Conservation (phyloP, 2,797 vertebrate genomes). For the Morelia viridis region DNA sequence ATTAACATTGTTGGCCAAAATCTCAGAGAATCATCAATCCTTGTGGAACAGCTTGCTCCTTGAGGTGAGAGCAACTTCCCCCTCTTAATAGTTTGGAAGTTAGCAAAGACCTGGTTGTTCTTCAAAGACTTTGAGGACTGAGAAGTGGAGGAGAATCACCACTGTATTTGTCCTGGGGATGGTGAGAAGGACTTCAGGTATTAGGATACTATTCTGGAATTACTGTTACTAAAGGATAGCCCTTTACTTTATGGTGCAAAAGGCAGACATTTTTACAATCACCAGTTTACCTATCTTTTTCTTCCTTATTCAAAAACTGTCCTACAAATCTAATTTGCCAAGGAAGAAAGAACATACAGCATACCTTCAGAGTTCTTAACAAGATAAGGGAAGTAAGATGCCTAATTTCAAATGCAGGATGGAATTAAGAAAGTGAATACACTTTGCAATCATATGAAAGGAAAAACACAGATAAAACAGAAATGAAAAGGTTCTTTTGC, state of each 20-base stretch:
- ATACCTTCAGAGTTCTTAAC: constrained; percentile 27
- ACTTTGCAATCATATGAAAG: constrained; percentile 44
- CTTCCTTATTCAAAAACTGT: constrained; percentile 33
- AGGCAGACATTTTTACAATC: neutral
- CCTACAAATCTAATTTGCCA: constrained; percentile 44
- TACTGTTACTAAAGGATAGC: neutral
- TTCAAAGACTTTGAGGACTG: neutral
- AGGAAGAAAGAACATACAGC: constrained; percentile 20
- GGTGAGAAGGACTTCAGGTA: neutral
- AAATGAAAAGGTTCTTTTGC: constrained; percentile 45
- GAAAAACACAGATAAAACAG: constrained; percentile 43
- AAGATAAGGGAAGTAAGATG: constrained; percentile 52
- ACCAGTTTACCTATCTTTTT: constrained; percentile 8
- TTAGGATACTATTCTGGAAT: neutral
- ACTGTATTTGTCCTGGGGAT: neutral
- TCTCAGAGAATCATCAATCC: neutral
- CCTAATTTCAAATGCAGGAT: constrained; percentile 53
- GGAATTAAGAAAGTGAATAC: constrained; percentile 50
- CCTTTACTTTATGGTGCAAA: constrained; percentile 12
- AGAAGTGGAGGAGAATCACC: neutral
- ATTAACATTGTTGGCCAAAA: neutral
- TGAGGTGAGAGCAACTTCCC: neutral
- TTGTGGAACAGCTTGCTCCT: neutral
- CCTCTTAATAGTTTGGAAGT: neutral
- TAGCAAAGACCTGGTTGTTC: neutral